Evolutionary conservation across 1,140 invertebrate genomes (phyloP), one percentile per base, ranked within the genome.

Genomic region (Colletes latitarsis): DNA sequence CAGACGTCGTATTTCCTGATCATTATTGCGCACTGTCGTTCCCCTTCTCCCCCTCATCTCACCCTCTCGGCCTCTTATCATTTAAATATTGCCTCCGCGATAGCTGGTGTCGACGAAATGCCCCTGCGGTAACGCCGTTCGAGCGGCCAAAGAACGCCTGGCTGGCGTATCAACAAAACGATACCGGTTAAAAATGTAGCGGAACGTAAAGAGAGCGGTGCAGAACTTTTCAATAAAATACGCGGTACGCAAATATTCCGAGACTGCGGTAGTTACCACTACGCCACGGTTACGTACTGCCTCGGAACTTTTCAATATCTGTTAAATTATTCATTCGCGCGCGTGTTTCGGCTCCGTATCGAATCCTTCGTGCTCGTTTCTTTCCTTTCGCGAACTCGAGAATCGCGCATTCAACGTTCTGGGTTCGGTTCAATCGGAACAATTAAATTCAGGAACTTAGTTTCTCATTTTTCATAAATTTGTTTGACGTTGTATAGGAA

Each of bases 41-140:
- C 60, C 62, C 67, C 62, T 15, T 39, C 12, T 9, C 4, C 14
- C 21, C 0, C 58, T 6, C 10, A 14, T 6, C 19, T 19, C 19
- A 12, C 6, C 43, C 9, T 6, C 43, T 46, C 9, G 5, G 55
- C 49, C 63, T 41, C 84, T 81, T 84, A 84, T 85, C 83, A 69
- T 83, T 85, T 84, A 85, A 85, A 85, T 84, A 84, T 84, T 84
- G 52, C 77, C 41, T 8, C 19, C 9, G 72, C 78, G 78, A 85
- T 85, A 85, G 70, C 63, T 68, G 46, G 39, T 21, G 68, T 67
- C 77, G 77, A 74, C 52, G 68, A 63, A 81, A 69, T 8, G 64
- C 12, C 21, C 62, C 62, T 43, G 68, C 64, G 21, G 46, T 39
- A 49, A 49, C 76, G 57, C 19, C 41, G 60, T 77, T 72, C 72